Evolutionary conservation across 64 coral and sea anemone genomes (phyloP), one percentile per base, ranked within the genome.

Genomic region (Platygyra sinensis): DNA sequence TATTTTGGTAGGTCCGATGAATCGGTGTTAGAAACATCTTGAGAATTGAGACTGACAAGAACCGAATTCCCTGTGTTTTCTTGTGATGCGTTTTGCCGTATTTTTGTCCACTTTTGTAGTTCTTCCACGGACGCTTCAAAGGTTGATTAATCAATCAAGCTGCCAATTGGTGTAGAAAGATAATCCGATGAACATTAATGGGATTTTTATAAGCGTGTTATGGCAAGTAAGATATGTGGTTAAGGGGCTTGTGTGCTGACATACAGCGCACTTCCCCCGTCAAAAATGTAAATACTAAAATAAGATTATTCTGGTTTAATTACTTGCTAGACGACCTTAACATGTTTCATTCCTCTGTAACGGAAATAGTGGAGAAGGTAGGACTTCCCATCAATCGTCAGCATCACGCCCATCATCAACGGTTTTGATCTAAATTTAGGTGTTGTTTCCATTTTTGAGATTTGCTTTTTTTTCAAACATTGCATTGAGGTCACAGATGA

Each of bases 141-240:
- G 38, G 74, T 76, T 38, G 74, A 22, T 42, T 15, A 18, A 5
- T 76, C 39, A 6, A 51, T 22, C 39, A 24, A 20, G 20, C 2
- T 22, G 15, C 32, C 74, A 76, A 76, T 49, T 49, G 31, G 20
- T 19, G 39, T 25, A 69, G 0, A 7, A 11, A 10, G 25, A 8
- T 69, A 50, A 76, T 76, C 33, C 18, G 1, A 42, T 24, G 8
- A 46, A 5, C 13, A 46, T 5, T 76, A 49, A 76, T 49, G 49
- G 39, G 74, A 76, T 76, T 76, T 46, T 17, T 36, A 15, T 79
- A 57, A 79, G 76, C 76, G n/a, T 79, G 49, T 79, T 79, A 79
- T 50, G 19, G 76, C 46, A 79, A 50, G n/a, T 19, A 76, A 76
- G 38, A 76, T 49, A 51, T 76, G 19, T 42, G 18, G 65, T 76